These are phyloP conservation scores for Chelon auratus DNA, from an alignment of 2,797 vertebrate genomes.

Conservation along the genomic window DNA sequence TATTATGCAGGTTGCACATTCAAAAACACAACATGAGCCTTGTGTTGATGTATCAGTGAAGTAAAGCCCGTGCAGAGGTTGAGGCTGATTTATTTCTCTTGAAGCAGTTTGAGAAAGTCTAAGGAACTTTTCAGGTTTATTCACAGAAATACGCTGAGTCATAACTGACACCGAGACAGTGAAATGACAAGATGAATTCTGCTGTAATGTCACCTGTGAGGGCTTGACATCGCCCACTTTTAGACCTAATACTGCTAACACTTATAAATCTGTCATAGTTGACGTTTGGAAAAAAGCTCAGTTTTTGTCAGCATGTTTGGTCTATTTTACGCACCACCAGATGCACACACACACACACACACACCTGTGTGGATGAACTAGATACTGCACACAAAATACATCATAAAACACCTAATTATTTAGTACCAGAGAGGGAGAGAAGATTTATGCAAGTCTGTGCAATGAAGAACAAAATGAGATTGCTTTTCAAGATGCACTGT, in stretches of 20 bases:
- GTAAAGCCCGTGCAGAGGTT: background rate
- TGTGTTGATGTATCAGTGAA: too few relatives aligned
- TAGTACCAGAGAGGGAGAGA: background rate
- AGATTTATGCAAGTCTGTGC: slow-evolving; percentile 10
- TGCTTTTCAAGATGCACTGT: slow-evolving; percentile 10
- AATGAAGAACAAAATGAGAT: slow-evolving; percentile 20
- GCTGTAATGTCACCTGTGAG: slow-evolving; percentile 24
- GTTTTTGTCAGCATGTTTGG: slow-evolving; percentile 14
- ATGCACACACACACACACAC: background rate
- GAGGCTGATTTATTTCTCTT: slow-evolving; percentile 1
- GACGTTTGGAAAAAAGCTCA: slow-evolving; percentile 17
- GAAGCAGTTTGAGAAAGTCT: slow-evolving; percentile 13
- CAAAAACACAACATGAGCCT: background rate
- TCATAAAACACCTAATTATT: slow-evolving; percentile 34
- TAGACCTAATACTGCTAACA: slow-evolving; percentile 8
- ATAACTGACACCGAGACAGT: slow-evolving; percentile 11
- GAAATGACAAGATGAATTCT: slow-evolving; percentile 42
- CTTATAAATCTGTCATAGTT: slow-evolving; percentile 30
- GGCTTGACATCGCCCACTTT: slow-evolving; percentile 44
- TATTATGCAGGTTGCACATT: background rate
- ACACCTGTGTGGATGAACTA: slow-evolving; percentile 23
- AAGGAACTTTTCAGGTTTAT: slow-evolving; percentile 6
- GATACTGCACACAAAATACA: slow-evolving; percentile 24
- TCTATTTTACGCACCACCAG: slow-evolving; percentile 5
- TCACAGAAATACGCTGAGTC: slow-evolving; percentile 22